Base-by-base conservation (phyloP, 2,113 vertebrate species). In the Dicentrarchus labrax region DNA sequence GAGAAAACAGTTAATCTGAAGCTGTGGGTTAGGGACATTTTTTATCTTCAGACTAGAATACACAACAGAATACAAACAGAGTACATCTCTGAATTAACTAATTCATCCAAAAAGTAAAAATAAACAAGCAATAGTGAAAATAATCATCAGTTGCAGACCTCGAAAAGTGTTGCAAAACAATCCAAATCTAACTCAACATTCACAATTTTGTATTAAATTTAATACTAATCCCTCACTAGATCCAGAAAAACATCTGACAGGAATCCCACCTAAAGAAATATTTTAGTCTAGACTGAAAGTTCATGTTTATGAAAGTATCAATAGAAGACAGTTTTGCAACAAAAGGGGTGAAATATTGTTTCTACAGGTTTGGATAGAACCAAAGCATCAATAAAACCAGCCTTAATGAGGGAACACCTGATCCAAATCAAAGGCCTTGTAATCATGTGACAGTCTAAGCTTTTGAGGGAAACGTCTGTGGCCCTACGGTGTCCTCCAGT, bases 361-460 rank as follows among this genome's bases (percentile, higher is more conserved):
- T 64, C 36, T 43, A 62, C 21, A 61, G 41, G 41, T 71, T 59
- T 38, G 17, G 3, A 81, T 24, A 10, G 22, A 74, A 72, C 22
- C 16, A 76, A 48, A 67, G 36, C 8, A 15, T 69, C 51, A 54
- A 43, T 17, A 80, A 13, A 16, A 45, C 16, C 41, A 57, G 65
- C 43, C 45, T 41, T 17, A 24, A 65, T 36, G 69, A 38, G 62
- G 75, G 64, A 77, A 59, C 30, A 17, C 74, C 61, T 82, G 51
- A 60, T 64, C 80, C 66, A 76, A 70, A 85, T 72, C 72, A 89
- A 90, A 82, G 70, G 71, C 71, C 73, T 78, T 56, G 39, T 61
- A 9, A 81, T 86, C 91, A 93, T 91, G 91, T 90, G 93, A 92
- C 45, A 0, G 69, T 9, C 16, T 93, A 84, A 91, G 86, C 89